Evolutionary conservation across 2,888 invertebrate species (phyloP).

Genomic region (Macrosoma leucophasiata): DNA sequence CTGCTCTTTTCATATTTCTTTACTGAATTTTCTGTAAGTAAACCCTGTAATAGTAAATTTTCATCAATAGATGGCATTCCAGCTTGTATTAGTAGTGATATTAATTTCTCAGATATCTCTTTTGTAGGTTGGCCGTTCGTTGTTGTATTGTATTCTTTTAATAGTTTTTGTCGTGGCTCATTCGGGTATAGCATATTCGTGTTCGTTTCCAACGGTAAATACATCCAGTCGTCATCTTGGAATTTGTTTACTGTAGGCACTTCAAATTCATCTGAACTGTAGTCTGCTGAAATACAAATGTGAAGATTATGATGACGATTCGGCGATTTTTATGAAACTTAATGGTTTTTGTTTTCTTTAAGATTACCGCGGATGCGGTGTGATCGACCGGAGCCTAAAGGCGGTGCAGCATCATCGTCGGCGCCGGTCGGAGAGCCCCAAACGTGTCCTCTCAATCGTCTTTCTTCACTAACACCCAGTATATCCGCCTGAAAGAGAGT

Average conservation of each 20-base stretch:
- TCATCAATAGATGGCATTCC: conserved; percentile 50
- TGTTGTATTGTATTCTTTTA: too few species aligned
- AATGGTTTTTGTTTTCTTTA: conserved; percentile 44
- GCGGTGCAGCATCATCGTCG: conserved; percentile 62
- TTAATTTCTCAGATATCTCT: conserved; percentile 49
- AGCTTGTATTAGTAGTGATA: conserved; percentile 46
- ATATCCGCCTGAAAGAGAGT: conserved; percentile 42
- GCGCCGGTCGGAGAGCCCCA: conserved; percentile 66
- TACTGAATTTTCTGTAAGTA: conserved; percentile 33
- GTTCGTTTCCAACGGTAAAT: conserved; percentile 53
- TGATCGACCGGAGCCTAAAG: conserved; percentile 33
- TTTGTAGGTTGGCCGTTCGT: too few species aligned
- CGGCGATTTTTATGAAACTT: conserved; percentile 40
- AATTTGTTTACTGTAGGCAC: conserved; percentile 43
- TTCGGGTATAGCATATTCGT: too few species aligned
- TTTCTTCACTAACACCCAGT: conserved; percentile 43
- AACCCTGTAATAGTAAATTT: conserved; percentile 46
- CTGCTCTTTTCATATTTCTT: conserved; percentile 23
- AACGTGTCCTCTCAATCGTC: conserved; percentile 58
- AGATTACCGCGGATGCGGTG: conserved; percentile 64
- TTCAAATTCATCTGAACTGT: conserved; percentile 70
- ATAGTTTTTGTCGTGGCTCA: too few species aligned
- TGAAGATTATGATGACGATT: conserved; percentile 57
- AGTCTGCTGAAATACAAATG: conserved; percentile 70
- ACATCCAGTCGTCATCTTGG: conserved; percentile 65